A percentile compares a stretch with the other conserved stretches of the same genome.
These are phyloP conservation scores for Lethenteron camtschaticum DNA, from an alignment of 2,113 vertebrate genomes.

Conservation along the genomic window DNA sequence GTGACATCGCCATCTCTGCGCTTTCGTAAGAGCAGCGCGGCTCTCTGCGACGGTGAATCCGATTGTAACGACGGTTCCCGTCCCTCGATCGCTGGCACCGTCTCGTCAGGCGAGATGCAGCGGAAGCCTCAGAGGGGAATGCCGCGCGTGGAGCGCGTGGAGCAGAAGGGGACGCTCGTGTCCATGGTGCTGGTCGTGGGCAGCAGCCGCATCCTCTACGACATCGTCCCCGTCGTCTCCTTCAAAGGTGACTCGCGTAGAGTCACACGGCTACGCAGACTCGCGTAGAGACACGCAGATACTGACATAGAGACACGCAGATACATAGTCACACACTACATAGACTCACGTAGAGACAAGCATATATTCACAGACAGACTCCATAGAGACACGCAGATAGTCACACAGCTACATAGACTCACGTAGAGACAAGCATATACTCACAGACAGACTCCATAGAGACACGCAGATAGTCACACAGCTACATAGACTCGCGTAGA, in stretches of 20 bases:
- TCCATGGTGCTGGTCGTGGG: constrained; percentile 75
- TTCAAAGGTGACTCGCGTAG: constrained; percentile 34
- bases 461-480: neutral
- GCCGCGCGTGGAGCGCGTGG: constrained; percentile 79
- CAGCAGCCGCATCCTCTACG: constrained; percentile 83
- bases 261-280: neutral
- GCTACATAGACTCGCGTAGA: neutral
- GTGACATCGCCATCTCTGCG: too few species aligned
- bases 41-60: too few species aligned
- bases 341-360: neutral
- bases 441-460: neutral
- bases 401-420: neutral
- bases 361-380: neutral
- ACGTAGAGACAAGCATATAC: neutral
- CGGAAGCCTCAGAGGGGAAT: constrained; percentile 79
- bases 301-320: neutral
- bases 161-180: constrained; percentile 62
- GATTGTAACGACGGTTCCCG: too few species aligned
- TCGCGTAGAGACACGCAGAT: neutral
- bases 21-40: too few species aligned
- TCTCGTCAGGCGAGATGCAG: constrained; percentile 39
- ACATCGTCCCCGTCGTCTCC: constrained; percentile 81
- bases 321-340: neutral
- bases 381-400: neutral
- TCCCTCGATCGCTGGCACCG: too few species aligned